Base-by-base conservation (phyloP, 2,113 vertebrate species). In the Varanus komodoensis region DNA sequence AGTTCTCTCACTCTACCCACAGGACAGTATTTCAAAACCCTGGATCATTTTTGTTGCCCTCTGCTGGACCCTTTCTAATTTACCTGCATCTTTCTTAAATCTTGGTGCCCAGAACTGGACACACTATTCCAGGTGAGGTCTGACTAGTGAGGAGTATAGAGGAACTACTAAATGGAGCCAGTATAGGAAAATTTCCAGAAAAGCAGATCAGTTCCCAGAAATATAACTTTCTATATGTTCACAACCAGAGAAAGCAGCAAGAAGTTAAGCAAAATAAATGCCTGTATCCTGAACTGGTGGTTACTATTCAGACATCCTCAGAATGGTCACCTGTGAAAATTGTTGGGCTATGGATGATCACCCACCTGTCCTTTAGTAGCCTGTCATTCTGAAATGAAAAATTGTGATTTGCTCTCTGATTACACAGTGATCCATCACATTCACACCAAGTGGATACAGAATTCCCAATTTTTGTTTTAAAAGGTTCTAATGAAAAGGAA, bases 361-460 rank as follows among this genome's bases (percentile, higher is more conserved):
- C 19, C 89, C 57, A 5, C n/a, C 69, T 93, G 82, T 88, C 82
- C 64, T 92, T 92, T 86, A 90, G 32, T 74, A 95, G 92, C 61
- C 88, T 93, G 93, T 88, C 77, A 0, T 88, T 94, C 50, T 88
- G 84, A 94, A 74, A 92, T 93, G 84, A 96, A 95, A 92, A 94
- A 95, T 87, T 92, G 68, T 93, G 67, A 90, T 95, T 93, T 91
- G 78, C 71, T 67, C 92, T 90, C 83, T 74, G 83, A 48, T 89
- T 77, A 14, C 82, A 91, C 88, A 89, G 54, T 93, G 90, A 91
- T 32, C 88, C 93, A 92, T 94, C 92, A 93, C 83, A 93, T 93
- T 91, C 89, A 82, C 29, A 89, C 82, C 91, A 44, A 92, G 50
- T 87, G 89, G n/a, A 93, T 95, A 57, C 32, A 92, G 73, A 92